phyloP scores from a whole-genome alignment of 2,113 vertebrate genomes.

The Tetrao urogallus region DNA sequence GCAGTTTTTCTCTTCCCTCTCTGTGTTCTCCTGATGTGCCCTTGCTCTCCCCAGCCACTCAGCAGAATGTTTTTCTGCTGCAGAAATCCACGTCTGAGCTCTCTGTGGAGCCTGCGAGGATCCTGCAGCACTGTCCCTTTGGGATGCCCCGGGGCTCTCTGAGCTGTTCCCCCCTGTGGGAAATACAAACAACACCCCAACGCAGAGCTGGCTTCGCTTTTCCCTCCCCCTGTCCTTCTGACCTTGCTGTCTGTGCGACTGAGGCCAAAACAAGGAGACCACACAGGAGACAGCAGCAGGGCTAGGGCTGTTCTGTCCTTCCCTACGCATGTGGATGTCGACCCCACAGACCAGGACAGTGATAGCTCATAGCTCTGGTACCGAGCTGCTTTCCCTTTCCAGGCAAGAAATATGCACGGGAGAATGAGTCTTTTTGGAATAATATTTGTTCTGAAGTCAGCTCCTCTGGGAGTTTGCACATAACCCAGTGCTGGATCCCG shows the following conservation, averaged over 20 bases:
- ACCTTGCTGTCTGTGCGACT: not conserved
- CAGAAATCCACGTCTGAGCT: not conserved
- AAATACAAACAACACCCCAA: not conserved
- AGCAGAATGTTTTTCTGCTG: not conserved
- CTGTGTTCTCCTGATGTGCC: not conserved
- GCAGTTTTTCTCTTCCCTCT: not conserved
- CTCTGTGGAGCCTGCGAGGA: not conserved
- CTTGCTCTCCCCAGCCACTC: not conserved
- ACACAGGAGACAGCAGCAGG: not conserved
- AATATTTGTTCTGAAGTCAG: slow-evolving; percentile 17
- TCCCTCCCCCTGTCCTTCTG: not conserved
- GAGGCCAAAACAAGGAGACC: not conserved
- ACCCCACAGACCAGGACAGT: not conserved
- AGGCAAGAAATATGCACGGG: not conserved
- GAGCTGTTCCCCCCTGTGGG: not conserved
- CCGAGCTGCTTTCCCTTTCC: not conserved
- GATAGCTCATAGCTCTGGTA: not conserved
- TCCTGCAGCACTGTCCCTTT: not conserved
- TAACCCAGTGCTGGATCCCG: rapidly evolving
- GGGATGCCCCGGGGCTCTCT: not conserved
- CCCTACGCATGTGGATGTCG: not conserved
- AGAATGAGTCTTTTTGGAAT: not conserved
- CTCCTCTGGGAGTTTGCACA: not conserved
- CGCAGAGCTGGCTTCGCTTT: not conserved
- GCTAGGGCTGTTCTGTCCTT: not conserved